Conservation (phyloP, 1,140 invertebrate genomes). For the Leptinotarsa undecemlineata region DNA sequence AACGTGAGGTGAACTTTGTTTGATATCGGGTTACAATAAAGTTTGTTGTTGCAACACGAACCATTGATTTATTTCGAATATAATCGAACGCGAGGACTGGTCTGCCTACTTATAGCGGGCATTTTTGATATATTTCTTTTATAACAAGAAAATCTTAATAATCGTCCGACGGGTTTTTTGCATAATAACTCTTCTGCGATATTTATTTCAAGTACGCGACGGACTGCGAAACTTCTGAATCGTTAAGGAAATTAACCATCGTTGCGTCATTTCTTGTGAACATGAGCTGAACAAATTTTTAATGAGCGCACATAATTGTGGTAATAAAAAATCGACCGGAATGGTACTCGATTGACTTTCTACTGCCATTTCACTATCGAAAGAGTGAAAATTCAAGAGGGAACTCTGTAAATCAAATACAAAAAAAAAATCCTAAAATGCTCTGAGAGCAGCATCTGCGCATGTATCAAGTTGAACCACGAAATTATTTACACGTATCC, state of each 20-base stretch:
- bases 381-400: too few relatives aligned
- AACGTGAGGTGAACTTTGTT: slow-evolving; percentile 17
- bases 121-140: slow-evolving; percentile 21
- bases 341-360: neutral
- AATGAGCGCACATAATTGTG: neutral
- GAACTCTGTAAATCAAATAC: too few relatives aligned
- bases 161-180: slow-evolving; percentile 6
- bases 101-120: slow-evolving; percentile 4
- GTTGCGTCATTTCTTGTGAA: slow-evolving; percentile 2
- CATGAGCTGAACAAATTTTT: slow-evolving; percentile 8
- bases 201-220: slow-evolving; percentile 2
- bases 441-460: too few relatives aligned
- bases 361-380: too few relatives aligned
- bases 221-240: slow-evolving; percentile 2
- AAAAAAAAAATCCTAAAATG: too few relatives aligned
- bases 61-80: slow-evolving; percentile 17
- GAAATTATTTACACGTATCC: too few relatives aligned
- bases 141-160: slow-evolving; percentile 16
- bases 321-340: neutral
- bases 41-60: slow-evolving; percentile 14
- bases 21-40: slow-evolving; percentile 20
- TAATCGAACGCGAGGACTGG: slow-evolving; percentile 17
- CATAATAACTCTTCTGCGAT: slow-evolving; percentile 14
- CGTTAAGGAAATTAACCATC: neutral
- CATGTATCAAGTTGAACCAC: too few relatives aligned